Base-by-base conservation (phyloP, 2,888 invertebrate genomes). In the Sminthurides aquaticus region DNA sequence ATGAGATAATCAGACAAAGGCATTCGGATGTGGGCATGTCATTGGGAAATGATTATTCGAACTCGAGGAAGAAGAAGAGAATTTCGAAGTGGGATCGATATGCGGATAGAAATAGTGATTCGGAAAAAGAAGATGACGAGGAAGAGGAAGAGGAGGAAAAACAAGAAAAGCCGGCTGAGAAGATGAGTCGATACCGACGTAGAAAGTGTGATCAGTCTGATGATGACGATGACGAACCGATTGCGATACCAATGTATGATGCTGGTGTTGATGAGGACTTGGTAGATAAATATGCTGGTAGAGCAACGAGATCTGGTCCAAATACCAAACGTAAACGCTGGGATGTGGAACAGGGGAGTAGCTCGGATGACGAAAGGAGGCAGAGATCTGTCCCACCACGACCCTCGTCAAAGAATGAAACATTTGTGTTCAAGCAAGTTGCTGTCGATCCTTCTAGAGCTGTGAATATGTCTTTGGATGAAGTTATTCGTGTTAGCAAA, bases 11-110 rank as follows among this genome's bases (percentile, higher is more conserved):
- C 15, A 15, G 15, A 34, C 2, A 34, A 24, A 11, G 49, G 49
- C 26, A 48, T 24, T 20, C 49, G 57, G 3, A 63, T 58, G 25
- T 63, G 63, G 63, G 63, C 57, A 11, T 56, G 59, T n/a, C 58
- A 28, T 26, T 55, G 57, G 1, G 58, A 64, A 22, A 34, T 27
- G 20, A 20, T 15, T 29, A 57, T n/a, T n/a, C n/a, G n/a, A n/a
- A n/a, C n/a, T n/a, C n/a, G n/a, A n/a, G n/a, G n/a, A n/a, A 11
- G 43, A 34, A 34, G 18, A 34, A 24, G 3, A 57, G 49, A 49
- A 48, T 24, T 20, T 57, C 62, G 3, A 63, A 63, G 25, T 63
- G 63, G 63, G 63, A 63, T 5, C 60, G 59, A 24, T 61, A 28
- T 26, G 60, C 56, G 1, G 58, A 64, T 27, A 34, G 48, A 52